Base-by-base conservation (phyloP, 1,140 invertebrate species). In the Mercenaria mercenaria region DNA sequence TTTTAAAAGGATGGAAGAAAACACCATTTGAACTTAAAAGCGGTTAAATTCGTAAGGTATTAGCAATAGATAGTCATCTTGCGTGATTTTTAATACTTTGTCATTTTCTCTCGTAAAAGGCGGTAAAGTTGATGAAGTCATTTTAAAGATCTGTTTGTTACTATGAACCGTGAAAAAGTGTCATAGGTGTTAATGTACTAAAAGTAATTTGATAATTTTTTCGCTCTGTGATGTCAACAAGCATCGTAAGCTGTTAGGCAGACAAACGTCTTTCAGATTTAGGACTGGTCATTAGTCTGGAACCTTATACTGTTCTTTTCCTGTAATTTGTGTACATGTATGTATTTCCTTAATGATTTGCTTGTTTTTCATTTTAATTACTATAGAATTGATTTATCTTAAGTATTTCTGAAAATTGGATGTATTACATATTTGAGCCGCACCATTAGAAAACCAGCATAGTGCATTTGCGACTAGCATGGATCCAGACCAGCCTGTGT, bases 1-100 rank as follows among this genome's bases (percentile, higher is more conserved):
- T 39, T 39, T 72, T 72, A 39, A 72, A 72, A 72, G 67, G 67
- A 72, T 72, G 67, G 67, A 72, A 72, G 37, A 72, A 37, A 72
- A 72, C 11, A 72, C 32, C 34, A 39, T 39, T 72, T 39, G 34
- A 72, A 72, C 67, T 72, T 39, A 23, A 72, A 72, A 72, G 29
- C 34, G 67, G 67, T 72, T 72, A 72, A 72, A 72, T 72, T 72
- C 67, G 39, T 39, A 39, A 18, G 23, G 32, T 72, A 72, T 72
- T 72, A 72, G 37, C 67, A 72, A 72, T 41, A 72, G 67, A 72
- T 72, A 72, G 34, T 15, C 34, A 72, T 72, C 67, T 72, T 72
- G 61, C 0, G 34, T 37, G 67, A 4, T 37, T 72, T 72, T 72
- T 18, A 72, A 72, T 20, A 39, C 15, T 29, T 72, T 20, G 15